Conservation (phyloP, 2,113 vertebrate genomes). For the Holacanthus passer region DNA sequence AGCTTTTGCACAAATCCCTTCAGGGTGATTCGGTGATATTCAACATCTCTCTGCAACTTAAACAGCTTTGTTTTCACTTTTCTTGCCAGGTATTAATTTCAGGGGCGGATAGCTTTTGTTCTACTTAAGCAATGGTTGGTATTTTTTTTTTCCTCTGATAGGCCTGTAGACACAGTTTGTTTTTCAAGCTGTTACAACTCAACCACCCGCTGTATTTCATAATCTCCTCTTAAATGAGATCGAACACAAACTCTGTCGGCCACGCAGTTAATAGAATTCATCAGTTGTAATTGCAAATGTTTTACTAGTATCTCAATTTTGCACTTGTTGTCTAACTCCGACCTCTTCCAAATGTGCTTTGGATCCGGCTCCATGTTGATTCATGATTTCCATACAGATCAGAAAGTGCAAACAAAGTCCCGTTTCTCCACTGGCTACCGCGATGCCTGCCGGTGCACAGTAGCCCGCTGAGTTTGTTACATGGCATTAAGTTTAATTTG, state of each 20-base stretch:
- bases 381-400: slow-evolving; percentile 69
- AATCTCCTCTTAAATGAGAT: slow-evolving; percentile 65
- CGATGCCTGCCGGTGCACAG: slow-evolving; percentile 20
- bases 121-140: slow-evolving; percentile 42
- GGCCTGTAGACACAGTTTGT: slow-evolving; percentile 59
- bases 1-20: slow-evolving; percentile 21
- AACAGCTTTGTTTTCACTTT: slow-evolving; percentile 22
- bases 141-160: slow-evolving; percentile 40
- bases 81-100: slow-evolving; percentile 61
- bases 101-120: slow-evolving; percentile 59
- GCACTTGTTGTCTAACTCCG: slow-evolving; percentile 30
- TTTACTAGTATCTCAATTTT: slow-evolving; percentile 42
- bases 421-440: slow-evolving; percentile 40
- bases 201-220: slow-evolving; percentile 67
- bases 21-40: slow-evolving; percentile 24
- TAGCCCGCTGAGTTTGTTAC: slow-evolving; percentile 65
- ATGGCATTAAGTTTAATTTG: slow-evolving; percentile 82
- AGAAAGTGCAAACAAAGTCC: slow-evolving; percentile 46
- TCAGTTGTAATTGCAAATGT: slow-evolving; percentile 60
- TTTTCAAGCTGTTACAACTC: slow-evolving; percentile 67
- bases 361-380: slow-evolving; percentile 50
- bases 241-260: slow-evolving; percentile 46
- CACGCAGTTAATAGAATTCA: slow-evolving; percentile 51
- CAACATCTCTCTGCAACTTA: slow-evolving; percentile 18
- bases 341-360: slow-evolving; percentile 37